Percentiles rank a stretch among this genome's conserved stretches.
These are phyloP conservation scores for Nasua narica DNA, from an alignment of 2,797 vertebrate genomes.

Conservation along the genomic window DNA sequence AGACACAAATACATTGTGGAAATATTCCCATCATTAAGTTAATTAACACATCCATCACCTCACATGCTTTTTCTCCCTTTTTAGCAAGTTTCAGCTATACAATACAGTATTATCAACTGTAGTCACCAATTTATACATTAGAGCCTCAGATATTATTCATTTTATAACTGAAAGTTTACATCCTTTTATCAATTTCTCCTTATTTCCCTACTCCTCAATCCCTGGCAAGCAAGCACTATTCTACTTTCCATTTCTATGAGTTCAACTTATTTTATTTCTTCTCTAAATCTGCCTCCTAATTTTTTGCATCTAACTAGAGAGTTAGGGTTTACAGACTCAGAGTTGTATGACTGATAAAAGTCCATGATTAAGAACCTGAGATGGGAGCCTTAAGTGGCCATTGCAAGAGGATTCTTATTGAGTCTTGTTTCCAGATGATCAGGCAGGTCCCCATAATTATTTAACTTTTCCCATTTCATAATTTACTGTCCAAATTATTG, in stretches of 20 bases:
- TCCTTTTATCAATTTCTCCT: background rate
- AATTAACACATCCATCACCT: background rate
- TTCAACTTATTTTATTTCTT: background rate
- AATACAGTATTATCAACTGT: background rate
- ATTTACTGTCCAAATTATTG: background rate
- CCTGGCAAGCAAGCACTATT: background rate
- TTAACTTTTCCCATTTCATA: background rate
- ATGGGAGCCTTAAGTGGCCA: background rate
- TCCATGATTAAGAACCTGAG: background rate
- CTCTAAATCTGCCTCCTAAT: background rate
- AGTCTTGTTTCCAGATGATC: background rate
- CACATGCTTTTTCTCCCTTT: background rate
- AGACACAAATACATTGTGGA: background rate
- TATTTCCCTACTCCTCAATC: background rate
- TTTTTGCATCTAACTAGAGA: background rate
- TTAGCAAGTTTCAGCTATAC: background rate
- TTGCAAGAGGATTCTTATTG: background rate
- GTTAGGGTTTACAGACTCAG: background rate
- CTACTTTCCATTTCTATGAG: background rate
- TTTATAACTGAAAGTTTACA: background rate
- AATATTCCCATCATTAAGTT: background rate
- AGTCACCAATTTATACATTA: background rate
- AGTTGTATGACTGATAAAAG: background rate
- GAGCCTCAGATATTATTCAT: background rate
- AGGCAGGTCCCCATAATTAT: background rate